Percentiles rank a stretch among this genome's conserved stretches.
These are phyloP conservation scores for Caenorhabditis zanzibari DNA, from an alignment of 2,888 invertebrate genomes.

Conservation along the genomic window DNA sequence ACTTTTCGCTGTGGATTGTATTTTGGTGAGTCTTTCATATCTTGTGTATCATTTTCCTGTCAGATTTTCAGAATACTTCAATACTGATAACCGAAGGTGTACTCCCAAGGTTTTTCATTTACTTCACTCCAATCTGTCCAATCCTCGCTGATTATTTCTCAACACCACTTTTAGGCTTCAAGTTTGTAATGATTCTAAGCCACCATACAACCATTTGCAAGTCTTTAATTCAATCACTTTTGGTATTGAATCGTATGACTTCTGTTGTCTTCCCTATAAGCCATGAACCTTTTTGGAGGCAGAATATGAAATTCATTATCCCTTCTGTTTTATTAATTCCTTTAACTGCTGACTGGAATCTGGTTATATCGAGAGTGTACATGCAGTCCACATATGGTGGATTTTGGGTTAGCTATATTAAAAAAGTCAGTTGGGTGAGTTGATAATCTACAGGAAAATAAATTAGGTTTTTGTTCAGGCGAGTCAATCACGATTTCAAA, in stretches of 20 bases:
- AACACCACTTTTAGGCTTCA: constrained; percentile 21
- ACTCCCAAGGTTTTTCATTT: constrained; percentile 25
- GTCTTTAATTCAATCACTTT: constrained; percentile 25
- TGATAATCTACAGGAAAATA: neutral
- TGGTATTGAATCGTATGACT: constrained; percentile 47
- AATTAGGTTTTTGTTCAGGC: constrained; percentile 2
- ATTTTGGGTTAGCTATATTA: constrained; percentile 35
- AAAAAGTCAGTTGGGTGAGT: constrained; percentile 41
- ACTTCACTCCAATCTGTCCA: constrained; percentile 27
- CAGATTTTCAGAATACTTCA: constrained; percentile 8
- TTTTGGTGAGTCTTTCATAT: constrained; percentile 13
- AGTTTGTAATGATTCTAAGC: constrained; percentile 27
- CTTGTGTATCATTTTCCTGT: too few species aligned
- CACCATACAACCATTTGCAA: constrained; percentile 33
- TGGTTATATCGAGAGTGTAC: constrained; percentile 34
- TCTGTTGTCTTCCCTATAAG: constrained; percentile 25
- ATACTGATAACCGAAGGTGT: constrained; percentile 13
- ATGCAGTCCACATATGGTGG: constrained; percentile 43
- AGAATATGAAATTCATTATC: neutral
- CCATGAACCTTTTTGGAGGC: constrained; percentile 18
- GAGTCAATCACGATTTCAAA: constrained; percentile 33
- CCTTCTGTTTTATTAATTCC: constrained; percentile 4
- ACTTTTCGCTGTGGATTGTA: constrained; percentile 26
- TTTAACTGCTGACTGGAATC: constrained; percentile 34
- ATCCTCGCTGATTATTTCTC: constrained; percentile 1